Evolutionary conservation across 2,113 vertebrate genomes (phyloP), one percentile per base, ranked within the genome.

Genomic region (Callospermophilus lateralis): DNA sequence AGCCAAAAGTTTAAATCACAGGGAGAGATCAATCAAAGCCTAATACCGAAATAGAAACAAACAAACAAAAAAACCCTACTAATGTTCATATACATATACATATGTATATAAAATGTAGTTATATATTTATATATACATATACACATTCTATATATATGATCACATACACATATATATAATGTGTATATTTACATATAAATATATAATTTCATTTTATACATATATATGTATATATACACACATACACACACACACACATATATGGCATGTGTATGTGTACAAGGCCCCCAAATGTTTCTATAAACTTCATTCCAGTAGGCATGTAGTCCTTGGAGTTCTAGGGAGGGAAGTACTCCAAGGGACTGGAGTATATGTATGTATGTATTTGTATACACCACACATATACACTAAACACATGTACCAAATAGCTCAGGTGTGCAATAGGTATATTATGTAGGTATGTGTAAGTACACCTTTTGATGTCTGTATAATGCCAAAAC

Each of bases 291-390:
- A 97, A 99, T 99, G 98, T 99, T 99, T 72, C 99, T 99, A 0
- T 99, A 99, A 72, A 99, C 99, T 98, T 99, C 99, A 63, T 99
- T 99, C 99, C 99, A 99, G 94, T 99, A 99, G 83, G 99, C 99
- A 0, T 99, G 98, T 99, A 99, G 22, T 99, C 99, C 0, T 98
- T 99, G 0, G 99, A 99, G 61, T 99, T 99, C 99, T 99, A 99
- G 73, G 99, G 99, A 16, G 99, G 99, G 51, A 99, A 99, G 98
- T 99, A 99, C 74, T 99, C 99, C 97, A 99, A 97, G 0, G 99
- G 99, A 51, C 95, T 99, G 5, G 99, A 99, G 65, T 68, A 24
- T 24, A 61, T 61, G 24, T 17, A 58, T 22, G 19, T 63, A 63
- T 26, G 9, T 11, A 61, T 26, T 61, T 61, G 8, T 9, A 61